These are phyloP conservation scores for Cheilosia vernalis DNA, from an alignment of 2,888 invertebrate genomes.

Conservation along the genomic window DNA sequence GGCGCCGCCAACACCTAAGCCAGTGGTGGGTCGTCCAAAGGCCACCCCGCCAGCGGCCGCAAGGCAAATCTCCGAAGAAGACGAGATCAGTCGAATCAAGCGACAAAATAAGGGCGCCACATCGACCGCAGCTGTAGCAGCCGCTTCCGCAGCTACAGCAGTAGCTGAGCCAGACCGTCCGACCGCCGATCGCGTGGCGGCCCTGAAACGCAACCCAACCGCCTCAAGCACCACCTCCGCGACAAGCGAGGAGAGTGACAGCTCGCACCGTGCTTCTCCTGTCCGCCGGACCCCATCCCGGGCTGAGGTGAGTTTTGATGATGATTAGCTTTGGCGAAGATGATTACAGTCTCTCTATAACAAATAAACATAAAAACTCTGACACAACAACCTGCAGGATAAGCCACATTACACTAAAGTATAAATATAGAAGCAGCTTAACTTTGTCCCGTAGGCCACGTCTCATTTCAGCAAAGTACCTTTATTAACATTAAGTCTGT, in stretches of 20 bases:
- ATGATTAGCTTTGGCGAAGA: constrained; percentile 59
- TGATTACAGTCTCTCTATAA: constrained; percentile 73
- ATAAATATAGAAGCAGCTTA: neutral
- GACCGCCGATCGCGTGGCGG: constrained; percentile 84
- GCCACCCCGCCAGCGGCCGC: constrained; percentile 86
- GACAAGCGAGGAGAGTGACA: constrained; percentile 85
- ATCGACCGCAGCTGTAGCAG: constrained; percentile 83
- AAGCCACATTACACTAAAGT: constrained; percentile 1
- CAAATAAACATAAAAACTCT: constrained; percentile 29
- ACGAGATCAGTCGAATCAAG: constrained; percentile 94
- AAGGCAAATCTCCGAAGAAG: constrained; percentile 93
- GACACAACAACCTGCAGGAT: constrained; percentile 18
- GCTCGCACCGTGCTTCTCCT: constrained; percentile 85
- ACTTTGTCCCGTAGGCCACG: constrained; percentile 12
- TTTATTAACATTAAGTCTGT: constrained; percentile 13
- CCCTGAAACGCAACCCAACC: constrained; percentile 82
- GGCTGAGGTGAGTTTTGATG: constrained; percentile 89
- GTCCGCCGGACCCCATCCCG: constrained; percentile 89
- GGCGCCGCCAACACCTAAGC: constrained; percentile 85
- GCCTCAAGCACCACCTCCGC: constrained; percentile 77
- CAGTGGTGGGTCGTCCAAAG: constrained; percentile 84
- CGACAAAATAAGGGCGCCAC: constrained; percentile 92
- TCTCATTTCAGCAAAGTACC: constrained; percentile 38
- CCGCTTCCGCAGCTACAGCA: constrained; percentile 80
- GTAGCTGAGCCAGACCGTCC: constrained; percentile 85